These are phyloP conservation scores for Diplodus sargus DNA, from an alignment of 2,797 vertebrate genomes.

Conservation along the genomic window DNA sequence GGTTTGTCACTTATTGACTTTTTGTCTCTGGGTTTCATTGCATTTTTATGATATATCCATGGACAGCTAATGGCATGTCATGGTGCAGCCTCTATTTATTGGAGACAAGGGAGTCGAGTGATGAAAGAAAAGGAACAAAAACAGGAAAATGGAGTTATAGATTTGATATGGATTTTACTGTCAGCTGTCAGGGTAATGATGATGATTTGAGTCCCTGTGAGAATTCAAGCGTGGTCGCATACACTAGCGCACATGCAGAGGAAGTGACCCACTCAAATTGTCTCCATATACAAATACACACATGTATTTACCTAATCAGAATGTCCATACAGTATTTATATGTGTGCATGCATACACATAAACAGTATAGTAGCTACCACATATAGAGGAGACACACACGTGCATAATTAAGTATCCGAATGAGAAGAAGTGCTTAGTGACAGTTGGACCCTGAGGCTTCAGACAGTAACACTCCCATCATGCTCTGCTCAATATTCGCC, in stretches of 20 bases:
- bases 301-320: not conserved
- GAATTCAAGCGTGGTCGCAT: conserved; percentile 36
- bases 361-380: not conserved
- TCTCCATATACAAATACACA: conserved; percentile 6
- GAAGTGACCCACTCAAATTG: conserved; percentile 12
- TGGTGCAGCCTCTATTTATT: conserved; percentile 68
- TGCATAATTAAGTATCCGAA: conserved; percentile 44
- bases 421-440: conserved; percentile 35
- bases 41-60: conserved; percentile 78
- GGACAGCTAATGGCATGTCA: conserved; percentile 78
- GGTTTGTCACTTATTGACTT: conserved; percentile 81
- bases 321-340: conserved; percentile 2
- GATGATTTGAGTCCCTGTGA: conserved; percentile 68
- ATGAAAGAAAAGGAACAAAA: conserved; percentile 77
- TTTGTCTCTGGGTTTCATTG: conserved; percentile 75
- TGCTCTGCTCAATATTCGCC: conserved; percentile 46
- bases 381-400: conserved; percentile 11
- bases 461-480: conserved; percentile 57
- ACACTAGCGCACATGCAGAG: conserved; percentile 2
- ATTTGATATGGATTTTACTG: conserved; percentile 81
- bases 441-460: conserved; percentile 49
- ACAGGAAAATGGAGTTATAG: conserved; percentile 77
- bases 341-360: conserved; percentile 1
- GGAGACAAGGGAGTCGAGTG: conserved; percentile 66
- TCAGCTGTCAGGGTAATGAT: conserved; percentile 79